Percentiles rank a stretch among this genome's conserved stretches.
phyloP scores from a whole-genome alignment of 2,113 vertebrate genomes.

The Cebidichthys violaceus region DNA sequence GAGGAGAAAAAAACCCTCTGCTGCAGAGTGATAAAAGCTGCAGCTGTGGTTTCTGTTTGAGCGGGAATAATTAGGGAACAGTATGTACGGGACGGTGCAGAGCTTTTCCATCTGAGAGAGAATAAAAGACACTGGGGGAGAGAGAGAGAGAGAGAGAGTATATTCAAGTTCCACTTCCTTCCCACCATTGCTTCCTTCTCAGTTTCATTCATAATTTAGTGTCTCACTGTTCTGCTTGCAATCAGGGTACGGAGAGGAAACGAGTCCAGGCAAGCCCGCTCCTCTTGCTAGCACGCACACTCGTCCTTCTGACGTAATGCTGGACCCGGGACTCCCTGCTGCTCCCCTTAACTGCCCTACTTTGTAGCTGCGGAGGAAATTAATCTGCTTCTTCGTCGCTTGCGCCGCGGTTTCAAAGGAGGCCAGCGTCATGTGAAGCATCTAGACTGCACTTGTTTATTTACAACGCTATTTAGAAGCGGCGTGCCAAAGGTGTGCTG shows the following conservation, averaged over 20 bases:
- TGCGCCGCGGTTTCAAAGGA: conserved; percentile 16
- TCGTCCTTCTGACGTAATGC: conserved; percentile 38
- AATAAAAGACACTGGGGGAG: not conserved
- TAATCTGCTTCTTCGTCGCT: conserved; percentile 39
- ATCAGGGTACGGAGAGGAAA: conserved; percentile 30
- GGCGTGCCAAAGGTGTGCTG: not conserved
- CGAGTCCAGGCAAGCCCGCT: conserved; percentile 21
- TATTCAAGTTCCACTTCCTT: conserved; percentile 9
- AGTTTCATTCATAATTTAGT: conserved; percentile 68
- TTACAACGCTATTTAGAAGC: conserved; percentile 5
- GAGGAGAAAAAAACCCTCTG: not conserved
- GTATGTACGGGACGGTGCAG: conserved; percentile 23
- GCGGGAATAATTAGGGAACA: conserved; percentile 43
- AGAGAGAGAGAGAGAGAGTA: not conserved
- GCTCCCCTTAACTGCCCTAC: conserved; percentile 58
- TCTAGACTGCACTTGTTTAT: not conserved
- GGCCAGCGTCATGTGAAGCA: not conserved
- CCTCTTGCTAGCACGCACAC: conserved; percentile 16
- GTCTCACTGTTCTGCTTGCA: conserved; percentile 37
- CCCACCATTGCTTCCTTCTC: conserved; percentile 26
- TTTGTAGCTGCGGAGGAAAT: conserved; percentile 47
- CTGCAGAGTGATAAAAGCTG: conserved; percentile 50
- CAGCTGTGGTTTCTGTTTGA: conserved; percentile 59
- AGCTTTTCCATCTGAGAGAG: conserved; percentile 6
- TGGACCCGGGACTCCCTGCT: conserved; percentile 48